phyloP scores from a whole-genome alignment of 2,113 vertebrate species.

The Calonectris borealis region DNA sequence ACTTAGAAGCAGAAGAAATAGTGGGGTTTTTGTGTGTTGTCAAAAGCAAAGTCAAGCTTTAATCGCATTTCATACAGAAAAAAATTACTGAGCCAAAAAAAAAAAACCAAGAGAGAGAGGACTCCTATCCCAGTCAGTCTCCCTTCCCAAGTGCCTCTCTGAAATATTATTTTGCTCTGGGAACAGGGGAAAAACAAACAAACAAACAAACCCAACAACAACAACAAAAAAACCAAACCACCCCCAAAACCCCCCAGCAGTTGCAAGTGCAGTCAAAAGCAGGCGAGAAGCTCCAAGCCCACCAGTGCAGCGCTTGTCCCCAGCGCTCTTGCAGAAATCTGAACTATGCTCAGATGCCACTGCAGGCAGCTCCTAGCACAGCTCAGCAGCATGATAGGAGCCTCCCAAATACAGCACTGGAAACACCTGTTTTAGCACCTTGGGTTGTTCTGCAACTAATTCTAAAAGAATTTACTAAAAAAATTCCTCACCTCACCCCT shows the following conservation, averaged over 20 bases:
- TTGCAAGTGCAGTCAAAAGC: not conserved
- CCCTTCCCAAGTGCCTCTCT: not conserved
- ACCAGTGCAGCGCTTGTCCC: too few relatives aligned
- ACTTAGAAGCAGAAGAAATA: not conserved
- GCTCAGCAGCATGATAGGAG: fast-evolving
- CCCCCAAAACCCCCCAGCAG: not conserved
- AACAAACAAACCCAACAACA: too few relatives aligned
- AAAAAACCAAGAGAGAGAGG: not conserved
- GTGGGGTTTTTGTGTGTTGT: not conserved
- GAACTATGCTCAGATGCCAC: fast-evolving
- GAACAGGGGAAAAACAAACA: not conserved
- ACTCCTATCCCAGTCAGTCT: not conserved
- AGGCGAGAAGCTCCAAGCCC: not conserved
- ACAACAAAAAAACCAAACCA: not conserved
- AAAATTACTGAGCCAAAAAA: not conserved
- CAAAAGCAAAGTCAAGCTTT: not conserved
- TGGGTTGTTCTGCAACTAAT: not conserved
- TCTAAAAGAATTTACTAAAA: not conserved
- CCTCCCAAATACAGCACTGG: not conserved
- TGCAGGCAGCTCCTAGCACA: not conserved
- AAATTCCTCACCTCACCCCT: not conserved
- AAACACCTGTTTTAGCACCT: not conserved
- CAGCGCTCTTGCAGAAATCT: not conserved
- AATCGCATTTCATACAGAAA: not conserved
- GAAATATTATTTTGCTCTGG: not conserved